A percentile compares a stretch with the other conserved stretches of the same genome.
Conservation (phyloP, 2,888 invertebrate genomes). For the Metallyticus violacea region DNA sequence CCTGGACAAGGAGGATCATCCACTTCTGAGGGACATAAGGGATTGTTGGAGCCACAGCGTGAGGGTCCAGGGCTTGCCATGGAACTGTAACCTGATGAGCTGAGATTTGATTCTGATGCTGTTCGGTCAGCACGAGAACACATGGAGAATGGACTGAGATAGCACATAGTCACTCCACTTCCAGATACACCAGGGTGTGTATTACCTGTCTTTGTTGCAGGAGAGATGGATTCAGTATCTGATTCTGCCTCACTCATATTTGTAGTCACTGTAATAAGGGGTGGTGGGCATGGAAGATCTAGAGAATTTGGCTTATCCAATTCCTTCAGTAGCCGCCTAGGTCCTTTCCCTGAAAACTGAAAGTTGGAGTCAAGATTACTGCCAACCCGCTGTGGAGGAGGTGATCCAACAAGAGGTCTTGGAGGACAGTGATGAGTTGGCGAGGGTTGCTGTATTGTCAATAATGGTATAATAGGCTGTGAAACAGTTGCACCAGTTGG, state of each 20-base stretch:
- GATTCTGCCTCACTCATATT: conserved; percentile 74
- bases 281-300: conserved; percentile 58
- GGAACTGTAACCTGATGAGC: conserved; percentile 80
- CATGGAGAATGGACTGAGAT: conserved; percentile 75
- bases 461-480: conserved; percentile 61
- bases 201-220: conserved; percentile 49
- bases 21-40: conserved; percentile 71
- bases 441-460: conserved; percentile 66
- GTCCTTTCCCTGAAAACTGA: conserved; percentile 46
- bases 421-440: conserved; percentile 56
- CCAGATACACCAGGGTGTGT: conserved; percentile 50
- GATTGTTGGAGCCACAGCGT: conserved; percentile 77
- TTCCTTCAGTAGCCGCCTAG: conserved; percentile 56
- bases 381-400: conserved; percentile 56
- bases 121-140: conserved; percentile 68
- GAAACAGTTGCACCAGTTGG: conserved; percentile 43
- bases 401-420: conserved; percentile 48
- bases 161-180: conserved; percentile 58
- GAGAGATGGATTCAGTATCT: conserved; percentile 66
- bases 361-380: conserved; percentile 46
- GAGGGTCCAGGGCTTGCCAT: conserved; percentile 84
- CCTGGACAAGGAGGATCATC: conserved; percentile 54
- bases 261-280: conserved; percentile 51
- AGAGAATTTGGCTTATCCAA: conserved; percentile 61
- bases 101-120: conserved; percentile 78